These are phyloP conservation scores for Brachyistius frenatus DNA, from an alignment of 2,113 vertebrate species.

Conservation along the genomic window DNA sequence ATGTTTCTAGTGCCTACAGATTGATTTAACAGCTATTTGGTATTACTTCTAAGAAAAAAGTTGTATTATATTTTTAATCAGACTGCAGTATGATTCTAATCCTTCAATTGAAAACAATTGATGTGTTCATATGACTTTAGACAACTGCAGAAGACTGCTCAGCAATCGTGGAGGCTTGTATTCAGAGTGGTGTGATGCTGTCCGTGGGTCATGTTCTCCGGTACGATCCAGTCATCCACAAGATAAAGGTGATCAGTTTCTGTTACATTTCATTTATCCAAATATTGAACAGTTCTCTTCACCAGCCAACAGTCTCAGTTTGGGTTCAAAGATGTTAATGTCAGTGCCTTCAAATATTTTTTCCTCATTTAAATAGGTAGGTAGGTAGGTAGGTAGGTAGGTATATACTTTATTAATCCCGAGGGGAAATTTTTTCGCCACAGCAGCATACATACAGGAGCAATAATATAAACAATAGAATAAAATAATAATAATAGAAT, in stretches of 20 bases:
- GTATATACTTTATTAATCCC: no score
- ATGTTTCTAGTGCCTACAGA: not conserved
- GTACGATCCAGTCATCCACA: constrained; percentile 84
- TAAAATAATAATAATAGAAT: no score
- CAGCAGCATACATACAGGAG: no score
- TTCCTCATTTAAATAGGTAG: not conserved
- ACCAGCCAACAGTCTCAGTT: not conserved
- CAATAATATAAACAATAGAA: no score
- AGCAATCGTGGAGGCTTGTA: constrained; percentile 82
- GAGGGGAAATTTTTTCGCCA: no score
- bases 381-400: no score
- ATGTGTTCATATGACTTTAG: constrained; percentile 60
- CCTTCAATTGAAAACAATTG: not conserved
- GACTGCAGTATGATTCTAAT: not conserved
- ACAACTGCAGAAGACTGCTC: constrained; percentile 85
- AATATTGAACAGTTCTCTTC: not conserved
- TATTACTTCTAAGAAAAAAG: not conserved
- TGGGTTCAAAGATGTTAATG: not conserved
- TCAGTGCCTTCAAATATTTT: not conserved
- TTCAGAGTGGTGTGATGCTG: constrained; percentile 81
- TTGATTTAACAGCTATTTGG: not conserved
- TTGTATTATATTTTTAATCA: not conserved
- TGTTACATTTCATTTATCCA: not conserved
- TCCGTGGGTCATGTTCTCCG: constrained; percentile 88
- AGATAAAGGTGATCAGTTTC: constrained; percentile 83